These are phyloP conservation scores for Bucco capensis DNA, from an alignment of 2,113 vertebrate genomes.

Conservation along the genomic window DNA sequence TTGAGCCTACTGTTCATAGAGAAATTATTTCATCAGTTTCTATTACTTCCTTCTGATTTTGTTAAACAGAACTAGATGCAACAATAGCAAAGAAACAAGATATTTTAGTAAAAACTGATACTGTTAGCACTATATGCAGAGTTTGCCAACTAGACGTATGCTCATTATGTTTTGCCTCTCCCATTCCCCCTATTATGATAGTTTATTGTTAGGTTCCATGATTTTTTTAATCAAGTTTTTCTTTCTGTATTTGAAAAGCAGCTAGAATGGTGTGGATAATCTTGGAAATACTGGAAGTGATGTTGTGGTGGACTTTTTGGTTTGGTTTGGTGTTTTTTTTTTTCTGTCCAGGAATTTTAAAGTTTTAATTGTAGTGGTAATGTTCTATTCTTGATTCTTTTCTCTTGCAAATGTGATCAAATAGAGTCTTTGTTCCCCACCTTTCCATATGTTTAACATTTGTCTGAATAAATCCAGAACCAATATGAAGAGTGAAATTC, in stretches of 20 bases:
- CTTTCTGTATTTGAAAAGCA: not conserved
- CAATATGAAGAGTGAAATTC: not conserved
- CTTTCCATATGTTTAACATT: not conserved
- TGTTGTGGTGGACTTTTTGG: not conserved
- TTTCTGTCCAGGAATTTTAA: not conserved
- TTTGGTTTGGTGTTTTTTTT: too few species aligned
- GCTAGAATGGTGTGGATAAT: not conserved
- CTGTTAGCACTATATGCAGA: not conserved
- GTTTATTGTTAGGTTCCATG: not conserved
- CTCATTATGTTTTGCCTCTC: not conserved
- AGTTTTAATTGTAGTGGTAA: accelerated
- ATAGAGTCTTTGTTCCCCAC: not conserved
- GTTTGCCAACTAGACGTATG: not conserved
- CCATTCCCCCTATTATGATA: accelerated
- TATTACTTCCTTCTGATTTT: not conserved
- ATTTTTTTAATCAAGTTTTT: not conserved
- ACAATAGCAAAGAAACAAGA: not conserved
- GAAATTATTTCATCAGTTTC: not conserved
- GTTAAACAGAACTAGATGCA: not conserved
- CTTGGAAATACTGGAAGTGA: not conserved
- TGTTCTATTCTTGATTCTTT: not conserved
- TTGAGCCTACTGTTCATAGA: not conserved
- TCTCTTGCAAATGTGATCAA: not conserved
- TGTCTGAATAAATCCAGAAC: not conserved
- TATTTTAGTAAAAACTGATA: not conserved